phyloP scores from a whole-genome alignment of 2,113 vertebrate species.

The Myrmophylax atrothorax region DNA sequence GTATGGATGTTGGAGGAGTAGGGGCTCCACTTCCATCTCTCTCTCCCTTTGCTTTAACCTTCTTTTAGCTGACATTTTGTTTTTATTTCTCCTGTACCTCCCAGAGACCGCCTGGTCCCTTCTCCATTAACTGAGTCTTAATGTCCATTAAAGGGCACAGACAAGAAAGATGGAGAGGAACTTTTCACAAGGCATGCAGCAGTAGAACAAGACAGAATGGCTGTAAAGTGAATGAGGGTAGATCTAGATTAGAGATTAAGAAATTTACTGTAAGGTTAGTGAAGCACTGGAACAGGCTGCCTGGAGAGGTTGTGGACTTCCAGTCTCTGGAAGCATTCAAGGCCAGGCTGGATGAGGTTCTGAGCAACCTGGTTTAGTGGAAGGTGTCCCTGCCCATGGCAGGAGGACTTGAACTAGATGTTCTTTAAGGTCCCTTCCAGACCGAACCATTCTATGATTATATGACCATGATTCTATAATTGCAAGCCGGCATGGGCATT shows the following conservation, averaged over 20 bases:
- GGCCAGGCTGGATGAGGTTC: background rate
- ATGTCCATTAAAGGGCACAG: background rate
- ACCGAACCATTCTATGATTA: background rate
- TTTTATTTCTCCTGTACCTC: background rate
- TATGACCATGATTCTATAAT: background rate
- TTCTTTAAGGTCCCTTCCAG: background rate
- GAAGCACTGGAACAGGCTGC: background rate
- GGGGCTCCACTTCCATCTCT: background rate
- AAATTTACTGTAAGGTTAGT: background rate
- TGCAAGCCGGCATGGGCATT: background rate
- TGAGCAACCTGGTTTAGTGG: background rate
- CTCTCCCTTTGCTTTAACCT: background rate
- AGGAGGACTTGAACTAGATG: background rate
- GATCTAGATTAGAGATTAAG: background rate
- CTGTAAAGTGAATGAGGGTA: background rate
- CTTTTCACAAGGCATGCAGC: background rate
- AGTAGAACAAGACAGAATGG: background rate
- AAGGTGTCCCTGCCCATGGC: background rate
- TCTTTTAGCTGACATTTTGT: background rate
- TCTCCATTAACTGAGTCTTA: background rate
- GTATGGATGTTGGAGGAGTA: background rate
- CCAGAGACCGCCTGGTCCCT: background rate
- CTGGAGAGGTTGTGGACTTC: background rate
- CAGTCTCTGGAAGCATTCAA: background rate
- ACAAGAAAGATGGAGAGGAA: background rate